Base-by-base conservation (phyloP, 37 sponge, comb jelly and placozoan species). In the Spongilla lacustris region DNA sequence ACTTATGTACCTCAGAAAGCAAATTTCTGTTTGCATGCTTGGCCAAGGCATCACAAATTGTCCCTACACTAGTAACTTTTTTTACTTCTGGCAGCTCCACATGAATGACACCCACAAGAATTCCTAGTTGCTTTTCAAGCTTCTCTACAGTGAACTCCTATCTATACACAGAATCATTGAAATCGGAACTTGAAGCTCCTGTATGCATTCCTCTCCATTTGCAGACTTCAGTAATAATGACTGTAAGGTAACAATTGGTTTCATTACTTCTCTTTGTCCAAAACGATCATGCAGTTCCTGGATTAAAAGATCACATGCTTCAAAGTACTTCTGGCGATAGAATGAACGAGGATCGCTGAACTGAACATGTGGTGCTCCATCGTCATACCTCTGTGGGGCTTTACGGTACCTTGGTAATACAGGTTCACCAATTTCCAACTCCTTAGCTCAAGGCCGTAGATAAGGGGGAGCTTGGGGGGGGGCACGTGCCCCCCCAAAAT, bases 221-320 rank as follows among this genome's bases (percentile, higher is more conserved):
- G 87, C 68, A 12, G 80, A 58, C 32, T 78, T 69, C 29, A 79
- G 30, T 23, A 85, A 32, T 27, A 82, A 38, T 24, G 25, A n/a
- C 36, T 87, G 66, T 27, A 82, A 37, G 32, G 76, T 35, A 31
- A 76, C 23, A 24, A 80, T 75, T n/a, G 80, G 67, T 38, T 74
- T 36, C 27, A 81, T 30, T n/a, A 23, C 26, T 69, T 75, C 36
- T 9, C 50, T 24, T 24, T 81, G 81, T 19, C 86, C 66, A 77
- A 91, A 91, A 33, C 88, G 75, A 14, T 67, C 67, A 29, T 75
- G 74, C 34, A 87, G 48, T 24, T 30, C 88, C 49, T 78, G 69
- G 41, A 25, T 25, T 28, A 82, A 80, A 35, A 82, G 75, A 32
- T 91, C 92, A 86, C 86, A 86, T 70, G 86, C 88, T 68, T 91